Base-by-base conservation (phyloP, 2,113 vertebrate species). In the Calidris pugnax region DNA sequence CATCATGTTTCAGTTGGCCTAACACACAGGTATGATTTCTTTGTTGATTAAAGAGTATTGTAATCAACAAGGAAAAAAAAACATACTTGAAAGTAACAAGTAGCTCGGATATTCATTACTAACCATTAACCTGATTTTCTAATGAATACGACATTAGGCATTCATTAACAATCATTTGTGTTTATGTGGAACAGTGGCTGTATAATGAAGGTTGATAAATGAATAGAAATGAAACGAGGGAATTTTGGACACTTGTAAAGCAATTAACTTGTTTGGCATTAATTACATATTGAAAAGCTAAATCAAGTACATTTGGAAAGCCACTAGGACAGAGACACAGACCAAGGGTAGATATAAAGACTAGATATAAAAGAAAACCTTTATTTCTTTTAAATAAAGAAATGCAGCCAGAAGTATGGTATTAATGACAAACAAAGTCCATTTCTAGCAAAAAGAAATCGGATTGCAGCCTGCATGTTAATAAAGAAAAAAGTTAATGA, bases 211-310 rank as follows among this genome's bases (percentile, higher is more conserved):
- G 94, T 93, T 96, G 97, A 97, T 98, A 98, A 98, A 98, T 98
- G 98, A 98, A 97, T 97, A 97, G 97, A 97, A 98, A 98, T 98
- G 98, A 98, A 97, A 97, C 45, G 93, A 96, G 97, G 98, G 98
- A 98, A 99, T 98, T 98, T 97, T 89, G 95, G 98, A 98, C 97
- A 98, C 98, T 99, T 98, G 97, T 96, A 97, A 98, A 98, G 98
- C 98, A 98, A 98, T 98, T 98, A 99, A 98, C 98, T 98, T 98
- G 97, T 98, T 98, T 98, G 97, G 98, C 92, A 95, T 98, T 98
- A 99, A 99, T 99, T 99, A 99, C 96, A 97, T 86, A 97, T 97
- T 99, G 98, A 99, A 94, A 98, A 98, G 95, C 98, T 98, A 99
- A 98, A 99, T 98, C 98, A 98, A 99, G 98, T 98, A 97, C 96